phyloP scores from a whole-genome alignment of 2,888 invertebrate genomes.

The Elaeidobius kamerunicus region DNA sequence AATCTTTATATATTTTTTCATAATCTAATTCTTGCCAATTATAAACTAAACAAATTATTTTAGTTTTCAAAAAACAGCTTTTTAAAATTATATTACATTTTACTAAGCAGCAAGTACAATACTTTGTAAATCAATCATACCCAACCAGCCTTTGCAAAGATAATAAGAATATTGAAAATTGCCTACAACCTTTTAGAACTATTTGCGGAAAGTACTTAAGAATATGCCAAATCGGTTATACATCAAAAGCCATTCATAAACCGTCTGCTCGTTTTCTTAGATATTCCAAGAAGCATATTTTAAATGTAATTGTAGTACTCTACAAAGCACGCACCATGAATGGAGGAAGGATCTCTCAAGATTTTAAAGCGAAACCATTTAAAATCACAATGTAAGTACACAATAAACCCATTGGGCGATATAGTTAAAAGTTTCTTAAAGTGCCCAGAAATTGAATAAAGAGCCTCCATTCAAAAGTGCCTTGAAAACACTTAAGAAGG shows the following conservation, averaged over 20 bases:
- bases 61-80: no score
- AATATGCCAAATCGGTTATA: neutral
- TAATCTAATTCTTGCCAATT: no score
- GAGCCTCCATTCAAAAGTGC: slow-evolving; percentile 13
- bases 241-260: neutral
- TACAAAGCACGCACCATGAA: slow-evolving; percentile 9
- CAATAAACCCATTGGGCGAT: slow-evolving; percentile 11
- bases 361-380: slow-evolving; percentile 2
- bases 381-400: slow-evolving; percentile 2
- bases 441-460: slow-evolving; percentile 7
- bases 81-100: neutral
- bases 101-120: no score
- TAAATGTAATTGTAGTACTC: neutral
- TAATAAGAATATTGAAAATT: no score
- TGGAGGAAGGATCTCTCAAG: slow-evolving; percentile 2
- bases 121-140: no score
- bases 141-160: no score
- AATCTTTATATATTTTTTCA: no score
- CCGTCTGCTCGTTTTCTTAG: no score
- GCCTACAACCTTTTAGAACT: no score
- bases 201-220: neutral
- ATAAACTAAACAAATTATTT: no score
- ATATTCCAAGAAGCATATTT: neutral
- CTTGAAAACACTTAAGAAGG: slow-evolving; percentile 23
- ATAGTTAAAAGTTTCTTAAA: slow-evolving; percentile 9